Conservation (phyloP, 2,113 vertebrate genomes). For the Oplegnathus fasciatus region DNA sequence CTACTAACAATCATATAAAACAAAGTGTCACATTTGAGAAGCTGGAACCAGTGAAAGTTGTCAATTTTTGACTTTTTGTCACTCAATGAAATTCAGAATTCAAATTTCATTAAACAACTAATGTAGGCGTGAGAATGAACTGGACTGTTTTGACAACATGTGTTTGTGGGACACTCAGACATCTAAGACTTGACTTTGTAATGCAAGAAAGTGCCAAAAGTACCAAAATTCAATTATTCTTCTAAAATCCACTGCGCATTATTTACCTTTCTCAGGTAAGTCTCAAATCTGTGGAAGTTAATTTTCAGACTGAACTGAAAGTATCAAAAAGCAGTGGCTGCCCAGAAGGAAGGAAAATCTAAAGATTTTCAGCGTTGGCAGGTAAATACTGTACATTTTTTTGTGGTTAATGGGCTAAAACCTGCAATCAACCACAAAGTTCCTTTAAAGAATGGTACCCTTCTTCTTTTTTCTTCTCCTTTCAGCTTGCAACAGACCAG, state of each 20-base stretch:
- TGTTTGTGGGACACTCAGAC: background rate
- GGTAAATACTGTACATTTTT: too few species aligned
- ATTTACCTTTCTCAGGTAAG: background rate
- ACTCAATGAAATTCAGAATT: background rate
- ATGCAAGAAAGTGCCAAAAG: background rate
- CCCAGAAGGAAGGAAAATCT: background rate
- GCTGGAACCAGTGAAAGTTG: background rate
- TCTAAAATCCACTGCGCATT: too few species aligned
- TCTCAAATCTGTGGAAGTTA: too few species aligned
- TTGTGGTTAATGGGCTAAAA: slow-evolving; percentile 1
- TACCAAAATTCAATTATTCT: background rate
- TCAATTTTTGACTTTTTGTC: too few species aligned
- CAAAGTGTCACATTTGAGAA: background rate
- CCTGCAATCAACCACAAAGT: background rate
- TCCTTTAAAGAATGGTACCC: background rate
- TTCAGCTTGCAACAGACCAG: background rate
- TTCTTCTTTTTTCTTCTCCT: slow-evolving; percentile 20
- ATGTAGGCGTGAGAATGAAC: too few species aligned
- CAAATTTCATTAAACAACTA: background rate
- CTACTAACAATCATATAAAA: background rate
- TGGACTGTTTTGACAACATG: background rate
- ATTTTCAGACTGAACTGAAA: background rate
- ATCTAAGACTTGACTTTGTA: background rate
- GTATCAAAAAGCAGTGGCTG: background rate
- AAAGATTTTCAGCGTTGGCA: too few species aligned